A percentile compares a stretch with the other conserved stretches of the same genome.
phyloP scores from a whole-genome alignment of 2,113 vertebrate genomes.

The Bostrychus sinensis region DNA sequence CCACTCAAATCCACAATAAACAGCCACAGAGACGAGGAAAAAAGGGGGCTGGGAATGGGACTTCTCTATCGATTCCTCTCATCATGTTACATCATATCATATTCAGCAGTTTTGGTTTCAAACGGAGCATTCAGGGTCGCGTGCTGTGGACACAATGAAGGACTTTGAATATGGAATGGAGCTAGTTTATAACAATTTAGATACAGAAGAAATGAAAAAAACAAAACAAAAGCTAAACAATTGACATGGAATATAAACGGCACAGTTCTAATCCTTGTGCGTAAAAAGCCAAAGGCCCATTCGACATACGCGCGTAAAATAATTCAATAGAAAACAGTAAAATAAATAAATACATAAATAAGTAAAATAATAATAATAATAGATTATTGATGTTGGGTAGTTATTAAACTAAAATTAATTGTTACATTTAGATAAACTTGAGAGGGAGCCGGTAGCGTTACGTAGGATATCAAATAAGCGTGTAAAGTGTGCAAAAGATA shows the following conservation, averaged over 20 bases:
- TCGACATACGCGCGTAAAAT: too few relatives aligned
- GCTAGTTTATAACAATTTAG: not conserved
- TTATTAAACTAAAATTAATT: too few relatives aligned
- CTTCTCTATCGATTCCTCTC: constrained; percentile 57
- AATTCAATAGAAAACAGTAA: not conserved
- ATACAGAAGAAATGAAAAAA: not conserved
- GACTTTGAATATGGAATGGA: not conserved
- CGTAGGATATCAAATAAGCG: too few relatives aligned
- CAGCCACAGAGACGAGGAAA: constrained; percentile 29
- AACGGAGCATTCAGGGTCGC: constrained; percentile 1
- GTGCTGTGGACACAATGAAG: not conserved
- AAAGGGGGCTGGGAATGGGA: constrained; percentile 31
- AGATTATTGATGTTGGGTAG: not conserved
- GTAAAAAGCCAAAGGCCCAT: not conserved
- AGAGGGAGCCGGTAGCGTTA: too few relatives aligned
- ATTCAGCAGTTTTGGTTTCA: constrained; percentile 25
- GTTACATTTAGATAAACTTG: too few relatives aligned
- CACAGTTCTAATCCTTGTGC: not conserved
- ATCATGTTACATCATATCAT: constrained; percentile 55
- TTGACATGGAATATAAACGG: not conserved
- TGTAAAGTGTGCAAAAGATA: too few relatives aligned
- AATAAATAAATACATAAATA: not conserved
- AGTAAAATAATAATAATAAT: not conserved
- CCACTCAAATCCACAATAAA: constrained; percentile 47
- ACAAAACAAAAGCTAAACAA: not conserved